Evolutionary conservation across 2,113 vertebrate species (phyloP).

Genomic region (Hassar affinis): DNA sequence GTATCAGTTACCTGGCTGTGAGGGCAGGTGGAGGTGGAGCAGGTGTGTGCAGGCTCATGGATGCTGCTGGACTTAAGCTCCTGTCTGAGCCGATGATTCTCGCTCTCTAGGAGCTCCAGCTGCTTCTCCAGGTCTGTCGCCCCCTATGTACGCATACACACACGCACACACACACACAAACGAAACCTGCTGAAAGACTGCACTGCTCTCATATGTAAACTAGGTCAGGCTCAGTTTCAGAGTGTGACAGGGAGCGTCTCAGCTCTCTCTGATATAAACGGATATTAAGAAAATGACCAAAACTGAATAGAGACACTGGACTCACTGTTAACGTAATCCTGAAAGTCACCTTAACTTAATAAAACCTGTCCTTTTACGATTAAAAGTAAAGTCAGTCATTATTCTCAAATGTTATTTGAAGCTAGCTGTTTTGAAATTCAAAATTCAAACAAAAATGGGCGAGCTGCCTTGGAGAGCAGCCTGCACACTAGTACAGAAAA

Average conservation of each 20-base stretch:
- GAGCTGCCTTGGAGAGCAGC: not conserved
- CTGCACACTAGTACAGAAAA: not conserved
- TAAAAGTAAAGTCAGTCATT: not conserved
- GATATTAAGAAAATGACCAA: not conserved
- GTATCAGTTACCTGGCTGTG: constrained; percentile 75
- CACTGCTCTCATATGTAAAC: constrained; percentile 18
- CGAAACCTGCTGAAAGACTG: not conserved
- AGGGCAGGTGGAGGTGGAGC: constrained; percentile 65
- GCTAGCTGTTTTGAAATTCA: constrained; percentile 24
- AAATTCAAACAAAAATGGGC: not conserved
- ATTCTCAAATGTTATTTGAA: not conserved
- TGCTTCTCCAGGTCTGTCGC: constrained; percentile 91
- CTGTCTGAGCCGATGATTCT: constrained; percentile 86
- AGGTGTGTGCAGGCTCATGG: constrained; percentile 42
- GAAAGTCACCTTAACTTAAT: not conserved
- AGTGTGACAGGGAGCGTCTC: not conserved
- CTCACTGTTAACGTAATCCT: not conserved
- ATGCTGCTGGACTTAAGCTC: constrained; percentile 79
- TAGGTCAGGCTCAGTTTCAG: constrained; percentile 4
- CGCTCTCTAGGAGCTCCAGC: constrained; percentile 83
- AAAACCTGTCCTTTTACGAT: not conserved
- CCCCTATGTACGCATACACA: constrained; percentile 70
- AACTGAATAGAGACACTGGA: not conserved
- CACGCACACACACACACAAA: not conserved
- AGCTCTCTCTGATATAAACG: not conserved